These are phyloP conservation scores for Xestoiulus laeticollis DNA, from an alignment of 2,888 invertebrate genomes.

Conservation along the genomic window DNA sequence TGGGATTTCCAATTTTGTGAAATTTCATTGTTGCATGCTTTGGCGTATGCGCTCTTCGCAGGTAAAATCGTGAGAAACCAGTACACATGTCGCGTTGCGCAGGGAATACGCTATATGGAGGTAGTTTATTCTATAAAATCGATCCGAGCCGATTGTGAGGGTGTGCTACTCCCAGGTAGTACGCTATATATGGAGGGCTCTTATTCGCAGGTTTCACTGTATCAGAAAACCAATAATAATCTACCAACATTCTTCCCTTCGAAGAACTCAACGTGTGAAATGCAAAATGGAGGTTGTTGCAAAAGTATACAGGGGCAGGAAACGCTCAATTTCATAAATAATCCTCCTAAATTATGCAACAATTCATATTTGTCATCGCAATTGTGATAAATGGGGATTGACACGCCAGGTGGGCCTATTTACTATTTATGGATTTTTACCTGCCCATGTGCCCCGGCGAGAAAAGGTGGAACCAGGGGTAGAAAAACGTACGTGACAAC, in stretches of 20 bases:
- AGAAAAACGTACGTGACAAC: neutral
- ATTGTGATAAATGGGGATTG: conserved; percentile 13
- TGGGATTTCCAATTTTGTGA: too few relatives aligned
- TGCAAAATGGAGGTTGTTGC: neutral
- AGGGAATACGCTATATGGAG: too few relatives aligned
- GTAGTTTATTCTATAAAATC: too few relatives aligned
- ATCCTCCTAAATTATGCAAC: conserved; percentile 21
- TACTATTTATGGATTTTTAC: conserved; percentile 11
- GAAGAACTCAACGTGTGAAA: neutral
- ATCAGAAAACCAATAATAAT: neutral
- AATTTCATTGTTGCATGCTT: too few relatives aligned
- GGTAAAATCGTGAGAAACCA: too few relatives aligned
- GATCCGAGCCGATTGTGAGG: too few relatives aligned
- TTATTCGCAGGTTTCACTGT: too few relatives aligned
- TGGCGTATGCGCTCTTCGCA: too few relatives aligned
- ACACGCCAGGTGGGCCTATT: conserved; percentile 2
- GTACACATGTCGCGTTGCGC: too few relatives aligned
- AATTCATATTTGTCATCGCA: conserved; percentile 21
- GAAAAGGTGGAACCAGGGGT: neutral
- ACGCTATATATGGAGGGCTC: too few relatives aligned
- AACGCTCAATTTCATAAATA: conserved; percentile 11
- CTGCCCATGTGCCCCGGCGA: neutral
- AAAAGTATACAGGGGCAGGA: neutral
- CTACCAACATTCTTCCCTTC: neutral
- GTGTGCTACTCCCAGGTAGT: too few relatives aligned